These are phyloP conservation scores for Astur gentilis DNA, from an alignment of 2,113 vertebrate species.

Conservation along the genomic window DNA sequence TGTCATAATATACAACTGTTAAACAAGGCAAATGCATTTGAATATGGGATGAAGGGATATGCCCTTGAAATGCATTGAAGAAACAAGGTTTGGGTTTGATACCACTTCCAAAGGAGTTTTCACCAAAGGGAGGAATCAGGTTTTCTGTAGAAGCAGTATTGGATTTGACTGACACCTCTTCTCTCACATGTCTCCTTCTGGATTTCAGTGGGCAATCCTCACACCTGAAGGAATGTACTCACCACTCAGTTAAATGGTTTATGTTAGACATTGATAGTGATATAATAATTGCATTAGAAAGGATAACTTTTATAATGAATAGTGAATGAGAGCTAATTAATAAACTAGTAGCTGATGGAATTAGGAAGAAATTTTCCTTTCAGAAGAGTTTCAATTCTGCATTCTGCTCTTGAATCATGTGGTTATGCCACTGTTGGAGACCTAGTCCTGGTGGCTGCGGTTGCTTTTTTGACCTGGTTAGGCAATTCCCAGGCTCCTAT, in stretches of 20 bases:
- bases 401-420: not conserved
- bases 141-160: not conserved
- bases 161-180: not conserved
- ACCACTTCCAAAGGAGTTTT: not conserved
- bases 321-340: not conserved
- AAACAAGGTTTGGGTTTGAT: not conserved
- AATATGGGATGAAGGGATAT: not conserved
- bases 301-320: not conserved
- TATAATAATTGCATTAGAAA: not conserved
- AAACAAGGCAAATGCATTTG: not conserved
- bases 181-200: not conserved
- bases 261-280: not conserved
- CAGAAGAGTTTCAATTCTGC: not conserved
- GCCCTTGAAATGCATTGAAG: not conserved
- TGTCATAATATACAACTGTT: not conserved
- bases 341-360: not conserved
- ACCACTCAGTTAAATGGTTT: not conserved
- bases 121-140: not conserved
- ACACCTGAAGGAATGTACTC: not conserved
- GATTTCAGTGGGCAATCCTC: not conserved
- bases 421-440: not conserved
- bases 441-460: not conserved
- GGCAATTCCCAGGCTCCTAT: not conserved
- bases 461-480: not conserved
- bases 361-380: not conserved